Evolutionary conservation across 2,888 invertebrate species (phyloP).

Genomic region (Hirtodrosophila cameraria): DNA sequence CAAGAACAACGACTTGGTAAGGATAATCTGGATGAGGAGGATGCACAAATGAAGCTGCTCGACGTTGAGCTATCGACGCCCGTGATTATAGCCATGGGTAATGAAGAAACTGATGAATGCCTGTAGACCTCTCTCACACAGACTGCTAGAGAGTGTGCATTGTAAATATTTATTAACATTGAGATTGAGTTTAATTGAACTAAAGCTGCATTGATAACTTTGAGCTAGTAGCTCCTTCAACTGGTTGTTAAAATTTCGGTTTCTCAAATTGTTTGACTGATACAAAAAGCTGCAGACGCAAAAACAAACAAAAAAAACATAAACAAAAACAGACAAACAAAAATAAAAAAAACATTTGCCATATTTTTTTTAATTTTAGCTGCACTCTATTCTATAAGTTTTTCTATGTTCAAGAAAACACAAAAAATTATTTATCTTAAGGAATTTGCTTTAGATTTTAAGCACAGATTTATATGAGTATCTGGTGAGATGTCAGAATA

Average conservation of each 20-base stretch:
- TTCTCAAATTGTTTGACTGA: constrained; percentile 45
- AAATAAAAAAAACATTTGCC: constrained; percentile 56
- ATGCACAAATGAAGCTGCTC: constrained; percentile 76
- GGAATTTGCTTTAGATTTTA: constrained; percentile 53
- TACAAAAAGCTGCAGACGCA: constrained; percentile 11
- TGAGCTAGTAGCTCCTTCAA: constrained; percentile 24
- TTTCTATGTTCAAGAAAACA: constrained; percentile 42
- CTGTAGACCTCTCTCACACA: constrained; percentile 45
- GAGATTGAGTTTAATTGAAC: constrained; percentile 51
- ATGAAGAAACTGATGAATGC: constrained; percentile 73
- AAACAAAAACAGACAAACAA: constrained; percentile 14
- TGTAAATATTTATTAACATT: constrained; percentile 66
- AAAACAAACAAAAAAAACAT: constrained; percentile 8
- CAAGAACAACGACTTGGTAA: constrained; percentile 82
- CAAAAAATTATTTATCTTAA: constrained; percentile 53
- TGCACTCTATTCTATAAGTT: constrained; percentile 45
- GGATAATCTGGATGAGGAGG: constrained; percentile 79
- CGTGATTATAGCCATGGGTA: constrained; percentile 62
- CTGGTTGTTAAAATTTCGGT: constrained; percentile 43
- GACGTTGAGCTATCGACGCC: constrained; percentile 74
- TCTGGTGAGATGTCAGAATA: constrained; percentile 72
- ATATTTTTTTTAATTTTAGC: constrained; percentile 69
- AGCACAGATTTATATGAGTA: constrained; percentile 48
- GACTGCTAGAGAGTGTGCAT: constrained; percentile 29
- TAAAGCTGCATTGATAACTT: constrained; percentile 25